phyloP scores from a whole-genome alignment of 2,888 invertebrate species.

The Caenorhabditis imperialis region DNA sequence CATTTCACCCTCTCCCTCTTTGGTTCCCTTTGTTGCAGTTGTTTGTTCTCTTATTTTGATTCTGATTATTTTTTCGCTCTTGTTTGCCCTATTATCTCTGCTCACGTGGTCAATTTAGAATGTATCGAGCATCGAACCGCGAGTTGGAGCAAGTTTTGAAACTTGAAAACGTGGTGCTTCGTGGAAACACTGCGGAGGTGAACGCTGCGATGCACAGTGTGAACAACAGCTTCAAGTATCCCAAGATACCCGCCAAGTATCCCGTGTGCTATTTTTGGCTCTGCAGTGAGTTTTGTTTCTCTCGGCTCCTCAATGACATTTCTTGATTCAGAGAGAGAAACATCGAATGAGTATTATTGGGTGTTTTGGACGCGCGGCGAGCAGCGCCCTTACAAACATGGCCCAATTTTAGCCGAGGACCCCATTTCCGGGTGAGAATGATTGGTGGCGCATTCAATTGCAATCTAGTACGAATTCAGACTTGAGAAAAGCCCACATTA shows the following conservation, averaged over 20 bases:
- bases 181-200: neutral
- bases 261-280: slow-evolving; percentile 1
- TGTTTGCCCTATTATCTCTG: neutral
- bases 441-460: neutral
- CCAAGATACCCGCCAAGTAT: neutral
- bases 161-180: neutral
- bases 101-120: too few relatives aligned
- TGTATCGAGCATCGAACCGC: too few relatives aligned
- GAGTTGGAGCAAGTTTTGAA: neutral
- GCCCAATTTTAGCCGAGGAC: neutral
- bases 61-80: neutral
- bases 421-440: neutral
- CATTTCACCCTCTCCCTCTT: neutral
- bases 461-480: neutral
- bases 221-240: neutral
- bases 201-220: too few relatives aligned
- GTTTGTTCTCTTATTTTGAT: neutral
- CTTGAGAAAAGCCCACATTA: neutral
- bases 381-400: neutral
- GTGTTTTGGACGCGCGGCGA: slow-evolving; percentile 3
- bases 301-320: too few relatives aligned
- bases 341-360: neutral
- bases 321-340: too few relatives aligned
- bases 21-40: slow-evolving; percentile 1
- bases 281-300: neutral